These are phyloP conservation scores for Cyaniris semiargus DNA, from an alignment of 2,888 invertebrate genomes.

Conservation along the genomic window DNA sequence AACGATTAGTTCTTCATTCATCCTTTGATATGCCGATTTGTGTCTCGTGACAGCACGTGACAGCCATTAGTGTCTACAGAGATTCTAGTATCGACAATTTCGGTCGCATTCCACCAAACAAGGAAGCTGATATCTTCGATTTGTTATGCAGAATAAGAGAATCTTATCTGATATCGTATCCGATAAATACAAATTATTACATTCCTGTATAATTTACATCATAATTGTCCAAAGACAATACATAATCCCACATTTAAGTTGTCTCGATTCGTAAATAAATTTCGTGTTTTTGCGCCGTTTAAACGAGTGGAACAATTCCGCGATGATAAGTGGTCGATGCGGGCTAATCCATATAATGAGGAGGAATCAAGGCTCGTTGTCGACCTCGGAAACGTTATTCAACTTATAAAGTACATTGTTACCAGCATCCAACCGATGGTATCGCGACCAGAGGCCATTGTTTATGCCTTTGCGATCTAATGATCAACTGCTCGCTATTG, in stretches of 20 bases:
- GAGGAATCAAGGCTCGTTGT: conserved; percentile 46
- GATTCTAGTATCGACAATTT: neutral
- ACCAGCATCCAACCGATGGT: conserved; percentile 50
- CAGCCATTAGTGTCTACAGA: conserved; percentile 15
- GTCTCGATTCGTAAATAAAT: conserved; percentile 11
- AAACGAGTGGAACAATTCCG: conserved; percentile 34
- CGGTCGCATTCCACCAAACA: neutral
- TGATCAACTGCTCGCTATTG: conserved; percentile 36
- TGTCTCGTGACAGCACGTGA: neutral
- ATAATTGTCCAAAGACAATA: conserved; percentile 1
- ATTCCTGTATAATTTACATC: conserved; percentile 12
- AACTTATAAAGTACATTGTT: conserved; percentile 52
- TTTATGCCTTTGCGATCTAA: conserved; percentile 45
- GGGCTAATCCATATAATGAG: conserved; percentile 39
- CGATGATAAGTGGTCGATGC: conserved; percentile 35
- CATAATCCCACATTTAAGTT: conserved; percentile 23
- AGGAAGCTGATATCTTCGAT: neutral
- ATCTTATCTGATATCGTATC: neutral
- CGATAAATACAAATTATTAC: conserved; percentile 5
- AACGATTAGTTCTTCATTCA: conserved; percentile 33
- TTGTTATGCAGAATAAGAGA: neutral
- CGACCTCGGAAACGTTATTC: conserved; percentile 48
- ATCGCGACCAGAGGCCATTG: conserved; percentile 49
- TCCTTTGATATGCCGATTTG: conserved; percentile 38
- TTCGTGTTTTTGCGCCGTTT: conserved; percentile 15